These are phyloP conservation scores for Diplolepis rosae DNA, from an alignment of 2,888 invertebrate species.

Conservation along the genomic window DNA sequence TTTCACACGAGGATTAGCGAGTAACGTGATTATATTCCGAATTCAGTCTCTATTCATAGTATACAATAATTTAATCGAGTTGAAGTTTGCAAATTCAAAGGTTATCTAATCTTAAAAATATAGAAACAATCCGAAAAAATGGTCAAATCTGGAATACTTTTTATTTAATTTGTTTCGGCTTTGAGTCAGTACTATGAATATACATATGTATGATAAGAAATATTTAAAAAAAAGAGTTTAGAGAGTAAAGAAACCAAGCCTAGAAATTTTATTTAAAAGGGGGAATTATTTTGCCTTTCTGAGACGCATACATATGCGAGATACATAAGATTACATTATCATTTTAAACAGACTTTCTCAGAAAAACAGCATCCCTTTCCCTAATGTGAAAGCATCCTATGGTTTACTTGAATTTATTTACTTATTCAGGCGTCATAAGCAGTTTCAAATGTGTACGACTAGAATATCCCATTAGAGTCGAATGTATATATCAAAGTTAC, in stretches of 20 bases:
- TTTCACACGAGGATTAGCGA: conserved; percentile 52
- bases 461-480: not conserved
- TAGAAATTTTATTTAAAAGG: conserved; percentile 18
- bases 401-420: conserved; percentile 7
- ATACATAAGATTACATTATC: conserved; percentile 19
- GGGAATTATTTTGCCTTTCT: not conserved
- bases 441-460: not conserved
- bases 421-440: not conserved
- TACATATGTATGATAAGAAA: too few relatives aligned
- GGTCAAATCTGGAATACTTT: too few relatives aligned
- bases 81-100: not conserved
- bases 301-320: not conserved
- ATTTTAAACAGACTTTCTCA: conserved; percentile 17
- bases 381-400: not conserved
- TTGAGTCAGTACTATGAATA: too few relatives aligned
- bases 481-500: not conserved
- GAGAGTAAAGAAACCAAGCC: not conserved
- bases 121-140: not conserved
- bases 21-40: conserved; percentile 54
- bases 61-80: conserved; percentile 39
- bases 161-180: too few relatives aligned
- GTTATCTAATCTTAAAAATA: not conserved
- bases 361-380: not conserved
- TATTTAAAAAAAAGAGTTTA: not conserved
- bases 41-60: conserved; percentile 56